Base-by-base conservation (phyloP, 1,140 invertebrate species). In the Pogonomyrmex californicus region DNA sequence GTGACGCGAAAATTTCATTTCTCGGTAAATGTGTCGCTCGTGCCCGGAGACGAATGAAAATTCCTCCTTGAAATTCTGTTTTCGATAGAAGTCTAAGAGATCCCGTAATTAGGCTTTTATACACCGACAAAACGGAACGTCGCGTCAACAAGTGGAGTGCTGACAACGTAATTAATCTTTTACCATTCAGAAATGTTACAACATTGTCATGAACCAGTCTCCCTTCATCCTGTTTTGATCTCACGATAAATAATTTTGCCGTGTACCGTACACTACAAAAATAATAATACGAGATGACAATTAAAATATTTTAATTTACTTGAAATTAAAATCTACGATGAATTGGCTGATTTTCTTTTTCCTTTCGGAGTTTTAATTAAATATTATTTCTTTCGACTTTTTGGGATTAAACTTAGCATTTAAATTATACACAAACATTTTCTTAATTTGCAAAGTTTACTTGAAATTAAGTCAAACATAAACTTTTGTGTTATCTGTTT, bases 81-180 rank as follows among this genome's bases (percentile, higher is more conserved):
- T 44, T 81, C 36, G 62, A 68, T 79, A 47, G 63, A 33, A 56
- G 14, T 9, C 36, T 66, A 44, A 51, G 75, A 30, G 75, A 7
- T 23, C 36, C 36, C 36, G 36, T 38, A 75, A 56, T 76, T 58
- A 76, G 23, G 54, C 44, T 78, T 62, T 62, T 77, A 62, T 62
- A 77, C n/a, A 44, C 38, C 73, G 56, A 62, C 75, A 77, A 77
- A 77, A 62, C 75, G 23, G 14, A 30, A 23, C 17, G 30, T 41
- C 17, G 58, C 12, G 23, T 2, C 6, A 38, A 76, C 23, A 41
- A 44, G 41, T 44, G n/a, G 58, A 62, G 30, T 62, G 41, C 30
- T 47, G 56, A 23, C 58, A 12, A 62, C 30, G 17, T 66, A 79
- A 54, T 79, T 66, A 65, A 79, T 79, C 60, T 78, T 47, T 49